Conservation (phyloP, 2,113 vertebrate species). For the Pelmatolapia mariae region DNA sequence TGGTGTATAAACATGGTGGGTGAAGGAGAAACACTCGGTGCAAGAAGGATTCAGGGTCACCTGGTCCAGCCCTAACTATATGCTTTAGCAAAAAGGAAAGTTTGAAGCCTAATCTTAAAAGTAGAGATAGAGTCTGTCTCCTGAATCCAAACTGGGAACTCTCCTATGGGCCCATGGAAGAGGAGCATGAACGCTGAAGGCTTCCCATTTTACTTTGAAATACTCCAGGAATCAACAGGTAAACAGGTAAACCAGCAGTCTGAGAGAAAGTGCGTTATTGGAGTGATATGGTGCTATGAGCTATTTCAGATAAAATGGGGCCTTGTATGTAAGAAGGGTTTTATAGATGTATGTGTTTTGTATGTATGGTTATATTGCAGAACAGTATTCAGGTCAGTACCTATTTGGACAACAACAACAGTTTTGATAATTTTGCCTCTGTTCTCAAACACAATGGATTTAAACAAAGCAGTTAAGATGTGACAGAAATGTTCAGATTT, state of each 20-base stretch:
- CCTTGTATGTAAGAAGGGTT: not conserved
- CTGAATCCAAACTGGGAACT: not conserved
- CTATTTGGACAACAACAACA: not conserved
- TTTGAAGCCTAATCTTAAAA: accelerated
- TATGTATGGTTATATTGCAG: not conserved
- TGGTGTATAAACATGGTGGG: not conserved
- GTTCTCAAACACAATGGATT: not conserved
- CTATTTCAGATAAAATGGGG: not conserved
- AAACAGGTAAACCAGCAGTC: not conserved
- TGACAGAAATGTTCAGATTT: not conserved
- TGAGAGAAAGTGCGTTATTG: not conserved
- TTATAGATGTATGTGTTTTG: not conserved
- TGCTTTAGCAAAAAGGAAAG: not conserved
- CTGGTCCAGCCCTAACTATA: not conserved
- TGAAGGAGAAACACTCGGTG: not conserved
- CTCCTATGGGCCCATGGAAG: not conserved
- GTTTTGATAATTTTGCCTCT: not conserved
- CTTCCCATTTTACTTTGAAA: not conserved
- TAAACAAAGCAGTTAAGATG: not conserved
- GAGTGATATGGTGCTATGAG: not conserved
- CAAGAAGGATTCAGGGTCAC: not conserved
- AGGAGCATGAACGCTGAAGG: not conserved
- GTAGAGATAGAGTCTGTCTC: not conserved
- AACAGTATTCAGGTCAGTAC: not conserved
- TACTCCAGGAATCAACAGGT: not conserved